phyloP scores from a whole-genome alignment of 2,113 vertebrate species.

The Myiozetetes cayanensis region DNA sequence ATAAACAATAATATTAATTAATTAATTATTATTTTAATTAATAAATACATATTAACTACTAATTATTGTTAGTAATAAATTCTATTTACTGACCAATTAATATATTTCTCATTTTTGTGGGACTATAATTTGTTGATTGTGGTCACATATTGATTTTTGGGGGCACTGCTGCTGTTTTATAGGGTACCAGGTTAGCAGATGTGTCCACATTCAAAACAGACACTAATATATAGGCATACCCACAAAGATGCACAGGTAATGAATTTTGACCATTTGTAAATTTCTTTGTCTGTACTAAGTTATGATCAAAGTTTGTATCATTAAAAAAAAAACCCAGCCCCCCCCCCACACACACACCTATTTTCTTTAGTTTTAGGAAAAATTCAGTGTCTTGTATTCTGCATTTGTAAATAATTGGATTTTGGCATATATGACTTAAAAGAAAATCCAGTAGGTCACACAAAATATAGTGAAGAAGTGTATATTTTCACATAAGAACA shows the following conservation, averaged over 20 bases:
- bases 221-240: neutral
- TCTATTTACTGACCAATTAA: neutral
- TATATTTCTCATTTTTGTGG: neutral
- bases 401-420: neutral
- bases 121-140: neutral
- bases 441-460: neutral
- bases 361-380: neutral
- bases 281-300: neutral
- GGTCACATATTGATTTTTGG: neutral
- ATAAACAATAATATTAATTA: too few species aligned
- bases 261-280: neutral
- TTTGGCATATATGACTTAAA: neutral
- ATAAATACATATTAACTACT: too few species aligned
- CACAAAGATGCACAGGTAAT: neutral
- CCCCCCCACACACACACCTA: neutral
- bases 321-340: neutral
- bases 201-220: neutral
- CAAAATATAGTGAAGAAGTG: neutral
- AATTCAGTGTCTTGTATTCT: neutral
- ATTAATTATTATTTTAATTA: too few species aligned
- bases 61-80: neutral
- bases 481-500: neutral
- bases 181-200: neutral
- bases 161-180: neutral
- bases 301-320: neutral